Conservation (phyloP, 2,888 invertebrate species). For the Thumatha senex region DNA sequence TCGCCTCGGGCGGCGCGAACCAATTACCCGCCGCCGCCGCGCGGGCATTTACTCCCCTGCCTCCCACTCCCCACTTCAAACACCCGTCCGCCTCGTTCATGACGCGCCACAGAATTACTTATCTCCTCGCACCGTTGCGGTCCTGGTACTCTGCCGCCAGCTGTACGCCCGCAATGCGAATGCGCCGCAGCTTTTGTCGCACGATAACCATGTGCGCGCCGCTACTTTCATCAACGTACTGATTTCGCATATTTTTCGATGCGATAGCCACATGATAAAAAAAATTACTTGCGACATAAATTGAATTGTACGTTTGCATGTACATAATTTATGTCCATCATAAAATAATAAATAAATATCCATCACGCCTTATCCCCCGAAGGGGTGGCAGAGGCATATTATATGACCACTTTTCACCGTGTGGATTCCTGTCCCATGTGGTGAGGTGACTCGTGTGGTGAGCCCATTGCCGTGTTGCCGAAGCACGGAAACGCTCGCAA, state of each 20-base stretch:
- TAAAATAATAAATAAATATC: no score
- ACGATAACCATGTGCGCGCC: conserved; percentile 39
- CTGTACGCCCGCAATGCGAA: conserved; percentile 76
- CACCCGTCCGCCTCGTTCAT: conserved; percentile 45
- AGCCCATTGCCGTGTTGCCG: no score
- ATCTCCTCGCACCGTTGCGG: conserved; percentile 65
- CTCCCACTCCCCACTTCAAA: conserved; percentile 43
- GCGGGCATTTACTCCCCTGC: conserved; percentile 76
- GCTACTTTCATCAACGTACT: conserved; percentile 27
- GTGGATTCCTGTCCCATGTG: no score
- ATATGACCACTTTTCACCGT: no score
- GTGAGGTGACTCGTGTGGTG: no score
- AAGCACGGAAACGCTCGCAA: no score
- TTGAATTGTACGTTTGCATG: conserved; percentile 5
- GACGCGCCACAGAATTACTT: conserved; percentile 63
- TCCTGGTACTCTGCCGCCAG: conserved; percentile 76
- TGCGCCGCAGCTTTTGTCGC: conserved; percentile 59
- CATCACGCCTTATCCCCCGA: no score
- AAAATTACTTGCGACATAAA: background rate
- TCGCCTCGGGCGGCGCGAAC: conserved; percentile 83
- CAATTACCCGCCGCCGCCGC: conserved; percentile 80
- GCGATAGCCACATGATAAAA: background rate
- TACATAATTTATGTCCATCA: conserved; percentile 15
- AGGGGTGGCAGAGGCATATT: no score
- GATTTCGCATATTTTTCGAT: conserved; percentile 11